These are phyloP conservation scores for Scomber japonicus DNA, from an alignment of 2,113 vertebrate species.

Conservation along the genomic window DNA sequence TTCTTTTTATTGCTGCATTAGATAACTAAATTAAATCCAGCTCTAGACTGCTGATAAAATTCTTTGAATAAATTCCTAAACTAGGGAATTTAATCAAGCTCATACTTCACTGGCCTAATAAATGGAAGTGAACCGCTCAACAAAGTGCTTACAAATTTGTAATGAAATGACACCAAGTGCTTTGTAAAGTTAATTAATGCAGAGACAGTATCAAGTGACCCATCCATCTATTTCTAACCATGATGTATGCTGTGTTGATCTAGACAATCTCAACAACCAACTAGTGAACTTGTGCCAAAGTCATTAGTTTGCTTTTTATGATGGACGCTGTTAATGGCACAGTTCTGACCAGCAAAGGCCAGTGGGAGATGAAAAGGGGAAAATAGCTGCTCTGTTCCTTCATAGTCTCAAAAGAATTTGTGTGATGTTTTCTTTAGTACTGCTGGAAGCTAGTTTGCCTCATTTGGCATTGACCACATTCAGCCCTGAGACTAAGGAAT, in stretches of 20 bases:
- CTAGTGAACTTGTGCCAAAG: slow-evolving; percentile 8
- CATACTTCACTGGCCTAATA: slow-evolving; percentile 9
- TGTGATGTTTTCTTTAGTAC: slow-evolving; percentile 39
- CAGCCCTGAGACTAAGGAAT: slow-evolving; percentile 43
- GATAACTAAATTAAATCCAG: slow-evolving; percentile 37
- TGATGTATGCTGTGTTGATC: slow-evolving; percentile 16
- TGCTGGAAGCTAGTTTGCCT: slow-evolving; percentile 53
- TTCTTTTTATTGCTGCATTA: slow-evolving; percentile 30
- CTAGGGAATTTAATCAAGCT: slow-evolving; percentile 20
- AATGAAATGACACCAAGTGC: not conserved
- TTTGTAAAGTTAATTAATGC: not conserved
- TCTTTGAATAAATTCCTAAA: slow-evolving; percentile 10
- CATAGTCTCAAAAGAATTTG: slow-evolving; percentile 50
- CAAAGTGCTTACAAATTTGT: not conserved
- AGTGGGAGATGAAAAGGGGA: slow-evolving; percentile 34
- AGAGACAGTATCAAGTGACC: slow-evolving; percentile 4
- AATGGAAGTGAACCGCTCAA: slow-evolving; percentile 8
- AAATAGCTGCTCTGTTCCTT: slow-evolving; percentile 28
- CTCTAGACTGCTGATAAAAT: not conserved
- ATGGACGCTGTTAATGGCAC: slow-evolving; percentile 46
- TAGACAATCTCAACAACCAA: slow-evolving; percentile 26
- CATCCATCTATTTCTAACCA: not conserved
- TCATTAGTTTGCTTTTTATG: slow-evolving; percentile 52
- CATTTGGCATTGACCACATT: slow-evolving; percentile 53
- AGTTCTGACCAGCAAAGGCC: slow-evolving; percentile 26